Evolutionary conservation across 2,797 vertebrate species (phyloP).

Genomic region (Prunella strophiata): DNA sequence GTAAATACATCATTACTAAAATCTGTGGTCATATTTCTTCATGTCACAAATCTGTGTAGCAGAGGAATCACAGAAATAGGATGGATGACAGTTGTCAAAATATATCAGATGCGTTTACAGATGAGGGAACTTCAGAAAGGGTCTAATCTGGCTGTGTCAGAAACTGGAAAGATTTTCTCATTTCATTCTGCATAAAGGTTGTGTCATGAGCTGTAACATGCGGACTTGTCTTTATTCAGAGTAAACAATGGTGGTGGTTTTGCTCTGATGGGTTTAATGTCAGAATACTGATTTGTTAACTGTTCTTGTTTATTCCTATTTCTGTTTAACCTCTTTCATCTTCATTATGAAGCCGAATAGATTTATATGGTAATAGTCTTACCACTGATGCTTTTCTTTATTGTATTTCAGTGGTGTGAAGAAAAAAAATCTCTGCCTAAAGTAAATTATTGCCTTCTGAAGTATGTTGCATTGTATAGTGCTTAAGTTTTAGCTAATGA

Average conservation of each 20-base stretch:
- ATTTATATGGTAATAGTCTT: slow-evolving; percentile 5
- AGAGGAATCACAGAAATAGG: slow-evolving; percentile 15
- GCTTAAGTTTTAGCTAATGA: slow-evolving; percentile 20
- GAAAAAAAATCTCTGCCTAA: background rate
- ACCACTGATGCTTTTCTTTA: background rate
- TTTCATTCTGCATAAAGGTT: slow-evolving; percentile 43
- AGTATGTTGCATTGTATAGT: background rate
- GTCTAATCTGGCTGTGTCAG: slow-evolving; percentile 52
- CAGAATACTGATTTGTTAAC: slow-evolving; percentile 37
- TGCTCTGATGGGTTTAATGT: slow-evolving; percentile 47
- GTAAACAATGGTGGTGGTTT: slow-evolving; percentile 1
- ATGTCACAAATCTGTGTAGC: background rate
- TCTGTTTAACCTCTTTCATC: background rate
- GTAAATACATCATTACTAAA: background rate
- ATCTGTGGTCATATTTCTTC: background rate
- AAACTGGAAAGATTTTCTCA: slow-evolving; percentile 11
- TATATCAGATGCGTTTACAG: slow-evolving; percentile 49
- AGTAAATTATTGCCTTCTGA: slow-evolving; percentile 43
- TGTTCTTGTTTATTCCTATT: slow-evolving; percentile 21
- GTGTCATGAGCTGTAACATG: slow-evolving; percentile 36
- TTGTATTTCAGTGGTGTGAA: background rate
- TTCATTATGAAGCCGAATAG: background rate
- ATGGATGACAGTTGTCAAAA: slow-evolving; percentile 41
- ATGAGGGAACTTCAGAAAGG: slow-evolving; percentile 45
- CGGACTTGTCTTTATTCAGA: background rate